A percentile compares a stretch with the other conserved stretches of the same genome.
These are phyloP conservation scores for Rattus rattus DNA, from an alignment of 2,113 vertebrate species.

Conservation along the genomic window DNA sequence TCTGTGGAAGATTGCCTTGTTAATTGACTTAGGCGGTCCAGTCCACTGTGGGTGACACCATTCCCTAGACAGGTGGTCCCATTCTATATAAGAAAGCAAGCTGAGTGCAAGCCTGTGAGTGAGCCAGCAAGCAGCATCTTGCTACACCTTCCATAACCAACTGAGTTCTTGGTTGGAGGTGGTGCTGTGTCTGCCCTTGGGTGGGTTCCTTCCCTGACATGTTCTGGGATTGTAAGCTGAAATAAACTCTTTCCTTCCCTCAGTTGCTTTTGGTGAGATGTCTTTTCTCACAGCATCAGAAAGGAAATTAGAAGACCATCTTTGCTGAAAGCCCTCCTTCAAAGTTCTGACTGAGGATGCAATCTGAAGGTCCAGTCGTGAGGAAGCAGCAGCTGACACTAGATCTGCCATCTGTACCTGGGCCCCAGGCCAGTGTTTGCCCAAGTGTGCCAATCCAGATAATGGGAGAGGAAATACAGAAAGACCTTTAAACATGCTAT, in stretches of 20 bases:
- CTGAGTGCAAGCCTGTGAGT: not conserved
- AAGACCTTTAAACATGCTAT: not conserved
- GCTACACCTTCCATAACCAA: not conserved
- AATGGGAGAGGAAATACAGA: not conserved
- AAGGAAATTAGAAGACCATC: not conserved
- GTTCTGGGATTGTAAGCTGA: not conserved
- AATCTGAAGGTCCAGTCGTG: accelerated
- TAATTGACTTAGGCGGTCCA: not conserved
- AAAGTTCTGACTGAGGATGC: not conserved
- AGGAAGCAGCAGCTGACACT: no score
- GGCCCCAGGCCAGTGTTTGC: not conserved
- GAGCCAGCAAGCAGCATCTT: not conserved
- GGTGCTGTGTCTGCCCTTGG: not conserved
- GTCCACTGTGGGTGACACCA: not conserved
- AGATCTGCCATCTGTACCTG: not conserved
- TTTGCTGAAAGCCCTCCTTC: not conserved
- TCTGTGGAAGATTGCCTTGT: not conserved
- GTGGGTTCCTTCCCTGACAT: not conserved
- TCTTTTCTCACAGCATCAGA: not conserved
- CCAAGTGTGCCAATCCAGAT: not conserved
- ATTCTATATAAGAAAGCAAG: no score
- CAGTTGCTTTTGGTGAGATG: not conserved
- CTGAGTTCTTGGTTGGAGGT: not conserved
- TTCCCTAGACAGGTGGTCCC: not conserved
- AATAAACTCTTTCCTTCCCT: not conserved